These are phyloP conservation scores for Centruroides sculpturatus DNA, from an alignment of 1,140 invertebrate genomes.

Conservation along the genomic window DNA sequence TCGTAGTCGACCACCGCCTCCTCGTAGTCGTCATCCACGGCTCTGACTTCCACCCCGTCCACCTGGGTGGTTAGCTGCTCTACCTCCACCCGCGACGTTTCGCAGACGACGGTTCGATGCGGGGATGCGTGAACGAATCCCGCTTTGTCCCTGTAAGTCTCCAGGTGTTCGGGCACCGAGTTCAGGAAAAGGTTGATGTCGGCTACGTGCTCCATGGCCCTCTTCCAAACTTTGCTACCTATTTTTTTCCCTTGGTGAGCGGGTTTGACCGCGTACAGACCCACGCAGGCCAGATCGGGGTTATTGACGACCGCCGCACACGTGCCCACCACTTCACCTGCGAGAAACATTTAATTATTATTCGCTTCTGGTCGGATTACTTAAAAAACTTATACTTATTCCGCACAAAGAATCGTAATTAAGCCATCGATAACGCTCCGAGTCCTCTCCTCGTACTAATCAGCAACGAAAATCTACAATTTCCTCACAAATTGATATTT, in stretches of 20 bases:
- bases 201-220: slow-evolving; percentile 17
- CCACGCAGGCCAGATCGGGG: slow-evolving; percentile 15
- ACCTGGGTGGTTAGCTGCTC: neutral
- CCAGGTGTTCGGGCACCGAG: slow-evolving; percentile 18
- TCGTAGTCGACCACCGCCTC: slow-evolving; percentile 5
- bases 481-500: too few species aligned
- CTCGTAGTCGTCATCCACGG: neutral
- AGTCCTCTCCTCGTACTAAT: too few species aligned
- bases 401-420: too few species aligned
- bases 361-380: neutral
- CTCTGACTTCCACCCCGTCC: slow-evolving; percentile 2
- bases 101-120: slow-evolving; percentile 1
- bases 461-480: too few species aligned
- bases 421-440: too few species aligned
- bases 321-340: slow-evolving; percentile 16
- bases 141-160: slow-evolving; percentile 18
- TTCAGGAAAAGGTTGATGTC: slow-evolving; percentile 17
- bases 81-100: neutral
- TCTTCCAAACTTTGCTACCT: slow-evolving; percentile 15
- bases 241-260: slow-evolving; percentile 15
- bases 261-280: slow-evolving; percentile 18
- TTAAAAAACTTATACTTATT: neutral
- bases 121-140: slow-evolving; percentile 13
- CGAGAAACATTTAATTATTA: neutral
- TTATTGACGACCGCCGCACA: slow-evolving; percentile 16